Evolutionary conservation across 2,888 invertebrate genomes (phyloP).

Genomic region (Heliconius ismenius): DNA sequence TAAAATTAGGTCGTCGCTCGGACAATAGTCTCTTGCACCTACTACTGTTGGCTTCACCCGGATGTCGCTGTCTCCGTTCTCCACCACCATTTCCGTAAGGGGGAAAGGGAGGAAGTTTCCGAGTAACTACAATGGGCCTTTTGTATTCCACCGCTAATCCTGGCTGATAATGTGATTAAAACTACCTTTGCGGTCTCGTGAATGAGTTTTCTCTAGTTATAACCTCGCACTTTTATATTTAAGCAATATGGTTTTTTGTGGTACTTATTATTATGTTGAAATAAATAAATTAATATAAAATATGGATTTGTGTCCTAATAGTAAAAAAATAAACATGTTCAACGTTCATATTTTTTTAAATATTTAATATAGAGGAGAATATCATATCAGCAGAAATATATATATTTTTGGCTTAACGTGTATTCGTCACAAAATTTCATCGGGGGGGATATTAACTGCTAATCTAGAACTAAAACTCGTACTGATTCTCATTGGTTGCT

Average conservation of each 20-base stretch:
- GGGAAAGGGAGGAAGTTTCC: conserved; percentile 52
- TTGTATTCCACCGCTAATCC: conserved; percentile 76
- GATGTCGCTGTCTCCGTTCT: conserved; percentile 75
- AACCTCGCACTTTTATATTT: background rate
- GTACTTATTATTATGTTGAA: background rate
- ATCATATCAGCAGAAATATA: too few species aligned
- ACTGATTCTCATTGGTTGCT: too few species aligned
- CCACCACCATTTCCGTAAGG: conserved; percentile 70
- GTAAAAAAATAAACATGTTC: background rate
- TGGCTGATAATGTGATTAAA: conserved; percentile 69
- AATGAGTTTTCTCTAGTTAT: conserved; percentile 15
- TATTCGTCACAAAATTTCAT: too few species aligned
- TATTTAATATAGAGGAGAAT: background rate
- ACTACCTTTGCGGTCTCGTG: conserved; percentile 44
- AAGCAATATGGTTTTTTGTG: background rate
- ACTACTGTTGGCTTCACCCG: conserved; percentile 64
- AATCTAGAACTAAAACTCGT: too few species aligned
- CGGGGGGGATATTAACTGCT: too few species aligned
- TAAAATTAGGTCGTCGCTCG: conserved; percentile 52
- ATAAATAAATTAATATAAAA: background rate
- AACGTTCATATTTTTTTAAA: too few species aligned
- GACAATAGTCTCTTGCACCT: conserved; percentile 53
- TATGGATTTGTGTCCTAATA: background rate
- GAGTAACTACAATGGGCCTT: conserved; percentile 70
- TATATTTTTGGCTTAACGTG: too few species aligned